phyloP scores from a whole-genome alignment of 2,113 vertebrate species.

The Lates calcarifer region DNA sequence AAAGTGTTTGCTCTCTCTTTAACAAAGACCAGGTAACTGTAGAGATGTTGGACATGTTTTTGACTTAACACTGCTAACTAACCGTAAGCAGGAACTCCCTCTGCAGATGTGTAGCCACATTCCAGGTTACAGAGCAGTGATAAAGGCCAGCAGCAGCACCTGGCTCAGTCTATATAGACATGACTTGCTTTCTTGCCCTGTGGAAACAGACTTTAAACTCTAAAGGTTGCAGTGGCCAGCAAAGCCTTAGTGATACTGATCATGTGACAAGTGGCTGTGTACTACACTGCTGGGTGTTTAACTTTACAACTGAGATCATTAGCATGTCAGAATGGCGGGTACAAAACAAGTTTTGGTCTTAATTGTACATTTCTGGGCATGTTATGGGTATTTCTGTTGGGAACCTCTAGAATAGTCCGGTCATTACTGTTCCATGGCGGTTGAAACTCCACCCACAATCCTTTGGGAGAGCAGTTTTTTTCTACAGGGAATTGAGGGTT shows the following conservation, averaged over 20 bases:
- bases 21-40: not conserved
- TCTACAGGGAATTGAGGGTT: not conserved
- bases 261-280: not conserved
- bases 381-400: not conserved
- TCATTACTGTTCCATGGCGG: not conserved
- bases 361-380: not conserved
- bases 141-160: too few species aligned
- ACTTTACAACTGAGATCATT: not conserved
- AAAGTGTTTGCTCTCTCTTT: not conserved
- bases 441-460: conserved; percentile 35
- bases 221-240: not conserved
- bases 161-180: too few species aligned
- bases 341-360: not conserved
- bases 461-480: not conserved
- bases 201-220: not conserved
- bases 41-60: not conserved
- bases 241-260: not conserved
- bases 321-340: accelerated
- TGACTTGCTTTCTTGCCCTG: too few species aligned
- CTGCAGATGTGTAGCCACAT: not conserved
- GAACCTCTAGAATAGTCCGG: not conserved
- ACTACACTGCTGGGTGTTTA: not conserved
- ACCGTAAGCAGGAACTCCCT: not conserved
- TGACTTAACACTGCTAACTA: not conserved
- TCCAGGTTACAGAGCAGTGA: not conserved